Evolutionary conservation across 2,113 vertebrate genomes (phyloP), one percentile per base, ranked within the genome.

Genomic region (Vanacampus margaritifer): DNA sequence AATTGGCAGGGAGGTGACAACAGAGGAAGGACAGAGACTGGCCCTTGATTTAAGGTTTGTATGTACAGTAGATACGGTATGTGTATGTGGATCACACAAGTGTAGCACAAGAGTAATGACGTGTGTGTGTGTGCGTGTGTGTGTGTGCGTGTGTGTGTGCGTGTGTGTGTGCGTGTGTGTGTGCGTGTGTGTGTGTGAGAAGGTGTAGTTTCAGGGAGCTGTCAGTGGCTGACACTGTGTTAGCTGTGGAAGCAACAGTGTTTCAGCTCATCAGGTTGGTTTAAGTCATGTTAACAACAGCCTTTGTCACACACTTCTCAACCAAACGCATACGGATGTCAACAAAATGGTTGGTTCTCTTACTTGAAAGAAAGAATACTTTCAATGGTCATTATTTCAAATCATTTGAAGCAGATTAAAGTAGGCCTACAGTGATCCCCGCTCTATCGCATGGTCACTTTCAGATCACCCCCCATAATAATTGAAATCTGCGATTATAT

Each of bases 161-260:
- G n/a, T n/a, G n/a, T n/a, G n/a, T n/a, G n/a, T n/a, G n/a, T n/a
- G n/a, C n/a, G 12, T 51, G 50, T 43, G 61, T 43, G 66, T 73
- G 57, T 59, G 36, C 58, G 6, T 56, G 37, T 61, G 36, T 58
- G 71, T 56, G 54, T 64, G 39, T 64, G 26, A 69, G 14, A n/a
- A 87, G 85, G 62, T 86, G 87, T 36, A n/a, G 43, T 46, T 87
- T 88, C 73, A 80, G 54, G 63, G 87, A 88, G 71, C 65, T 88
- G 63, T 88, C 87, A 1, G 87, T 88, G 35, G 85, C 87, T 8
- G 87, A 88, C 26, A 58, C 81, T 0, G 70, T 66, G 2, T 23
- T 74, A 50, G 65, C 80, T 19, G 87, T 84, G 71, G 87, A 88
- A 24, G 72, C 72, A 8, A 75, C 83, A 0, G 79, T 86, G 73